phyloP scores from a whole-genome alignment of 2,113 vertebrate genomes.

The Phaetusa simplex region DNA sequence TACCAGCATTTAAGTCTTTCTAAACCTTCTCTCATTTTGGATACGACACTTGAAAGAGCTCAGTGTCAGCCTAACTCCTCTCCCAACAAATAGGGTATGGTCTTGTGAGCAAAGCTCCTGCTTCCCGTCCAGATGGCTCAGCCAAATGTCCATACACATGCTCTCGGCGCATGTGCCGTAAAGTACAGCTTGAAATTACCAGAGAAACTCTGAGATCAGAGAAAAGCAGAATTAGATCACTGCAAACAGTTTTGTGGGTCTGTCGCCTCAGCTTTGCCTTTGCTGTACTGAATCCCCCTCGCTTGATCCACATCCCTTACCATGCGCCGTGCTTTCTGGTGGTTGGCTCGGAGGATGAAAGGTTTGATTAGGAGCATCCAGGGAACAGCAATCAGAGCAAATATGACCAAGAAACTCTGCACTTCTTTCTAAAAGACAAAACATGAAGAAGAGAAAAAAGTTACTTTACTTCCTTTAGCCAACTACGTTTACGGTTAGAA shows the following conservation, averaged over 20 bases:
- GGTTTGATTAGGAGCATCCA: slow-evolving; percentile 87
- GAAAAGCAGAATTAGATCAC: neutral
- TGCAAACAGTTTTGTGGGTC: neutral
- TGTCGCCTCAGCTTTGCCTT: neutral
- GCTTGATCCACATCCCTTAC: slow-evolving; percentile 15
- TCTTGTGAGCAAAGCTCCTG: neutral
- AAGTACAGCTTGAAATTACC: neutral
- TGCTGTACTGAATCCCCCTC: neutral
- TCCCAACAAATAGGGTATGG: neutral
- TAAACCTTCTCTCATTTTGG: neutral
- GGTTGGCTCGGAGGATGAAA: slow-evolving; percentile 76
- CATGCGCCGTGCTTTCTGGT: slow-evolving; percentile 66
- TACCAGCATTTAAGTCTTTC: neutral
- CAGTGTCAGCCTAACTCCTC: neutral
- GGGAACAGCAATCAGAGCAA: slow-evolving; percentile 79
- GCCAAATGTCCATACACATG: neutral
- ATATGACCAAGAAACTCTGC: slow-evolving; percentile 80
- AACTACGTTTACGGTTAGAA: neutral
- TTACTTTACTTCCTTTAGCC: neutral
- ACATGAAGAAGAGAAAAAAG: neutral
- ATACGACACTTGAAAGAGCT: neutral
- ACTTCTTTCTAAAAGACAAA: slow-evolving; percentile 74
- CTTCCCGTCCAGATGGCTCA: neutral
- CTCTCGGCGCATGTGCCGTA: fast-evolving
- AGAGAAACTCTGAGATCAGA: neutral